Conservation (phyloP, 2,797 vertebrate genomes). For the Melanotaenia boesemani region DNA sequence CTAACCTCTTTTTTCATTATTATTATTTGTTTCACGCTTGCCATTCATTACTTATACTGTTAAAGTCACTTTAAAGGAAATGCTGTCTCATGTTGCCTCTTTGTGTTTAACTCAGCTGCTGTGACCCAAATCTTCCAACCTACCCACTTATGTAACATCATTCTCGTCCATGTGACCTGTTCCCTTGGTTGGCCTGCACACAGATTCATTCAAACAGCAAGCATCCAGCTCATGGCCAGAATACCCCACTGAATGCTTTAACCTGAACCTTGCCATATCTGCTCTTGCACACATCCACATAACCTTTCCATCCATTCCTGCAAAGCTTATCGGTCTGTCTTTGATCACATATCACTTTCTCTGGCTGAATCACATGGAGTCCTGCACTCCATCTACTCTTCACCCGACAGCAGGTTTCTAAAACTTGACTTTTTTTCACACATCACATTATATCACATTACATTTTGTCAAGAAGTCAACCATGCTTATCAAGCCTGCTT, state of each 20-base stretch:
- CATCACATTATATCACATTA: constrained; percentile 75
- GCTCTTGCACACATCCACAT: neutral
- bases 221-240: constrained; percentile 27
- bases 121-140: constrained; percentile 68
- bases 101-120: constrained; percentile 53
- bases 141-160: constrained; percentile 61
- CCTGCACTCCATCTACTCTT: constrained; percentile 13
- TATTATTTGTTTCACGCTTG: constrained; percentile 1
- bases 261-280: constrained; percentile 18
- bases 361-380: constrained; percentile 1
- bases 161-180: constrained; percentile 62
- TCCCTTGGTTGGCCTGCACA: constrained; percentile 30
- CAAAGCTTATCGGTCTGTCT: constrained; percentile 16
- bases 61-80: constrained; percentile 47
- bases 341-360: constrained; percentile 38
- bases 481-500: constrained; percentile 55
- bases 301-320: constrained; percentile 13
- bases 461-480: constrained; percentile 70
- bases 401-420: constrained; percentile 55
- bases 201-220: constrained; percentile 19
- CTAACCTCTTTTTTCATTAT: no score
- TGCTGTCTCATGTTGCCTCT: constrained; percentile 43
- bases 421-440: constrained; percentile 70
- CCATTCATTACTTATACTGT: constrained; percentile 31
- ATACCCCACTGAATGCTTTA: constrained; percentile 20